Conservation (phyloP, 1,140 invertebrate genomes). For the Drosophila orena region DNA sequence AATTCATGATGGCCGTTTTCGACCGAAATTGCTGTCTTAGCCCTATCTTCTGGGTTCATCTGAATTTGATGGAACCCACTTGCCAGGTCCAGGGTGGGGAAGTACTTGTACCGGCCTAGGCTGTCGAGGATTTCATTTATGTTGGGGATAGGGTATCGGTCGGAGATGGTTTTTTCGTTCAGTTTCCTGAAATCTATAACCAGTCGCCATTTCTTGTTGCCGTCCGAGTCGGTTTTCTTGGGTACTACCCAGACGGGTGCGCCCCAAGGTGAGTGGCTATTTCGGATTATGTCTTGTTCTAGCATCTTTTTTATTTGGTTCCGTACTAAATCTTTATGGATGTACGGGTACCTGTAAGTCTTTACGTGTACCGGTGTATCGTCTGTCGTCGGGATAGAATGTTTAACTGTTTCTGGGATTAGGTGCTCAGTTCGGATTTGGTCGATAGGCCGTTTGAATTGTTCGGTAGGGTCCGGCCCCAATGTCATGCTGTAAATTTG, state of each 20-base stretch:
- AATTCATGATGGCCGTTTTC: constrained; percentile 12
- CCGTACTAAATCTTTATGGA: not conserved
- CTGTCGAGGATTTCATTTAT: constrained; percentile 8
- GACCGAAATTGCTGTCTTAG: not conserved
- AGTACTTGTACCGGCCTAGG: constrained; percentile 1
- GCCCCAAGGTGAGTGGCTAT: constrained; percentile 1
- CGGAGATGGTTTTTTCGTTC: constrained; percentile 12
- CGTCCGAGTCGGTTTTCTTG: too few species aligned
- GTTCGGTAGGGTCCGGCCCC: too few species aligned
- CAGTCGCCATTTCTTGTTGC: constrained; percentile 1
- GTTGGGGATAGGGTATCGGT: constrained; percentile 5
- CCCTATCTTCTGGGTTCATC: not conserved
- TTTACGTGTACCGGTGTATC: too few species aligned
- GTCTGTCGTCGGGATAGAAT: too few species aligned
- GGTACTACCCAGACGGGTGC: not conserved
- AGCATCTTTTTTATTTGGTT: not conserved
- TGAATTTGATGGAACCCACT: not conserved
- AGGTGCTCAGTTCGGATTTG: too few species aligned
- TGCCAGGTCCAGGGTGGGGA: not conserved
- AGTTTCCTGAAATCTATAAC: constrained; percentile 8
- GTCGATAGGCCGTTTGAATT: too few species aligned
- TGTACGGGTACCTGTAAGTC: too few species aligned
- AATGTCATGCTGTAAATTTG: too few species aligned
- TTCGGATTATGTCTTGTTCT: not conserved
- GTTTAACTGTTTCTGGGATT: too few species aligned